These are phyloP conservation scores for Napeogenes inachia DNA, from an alignment of 2,888 invertebrate genomes.

Conservation along the genomic window DNA sequence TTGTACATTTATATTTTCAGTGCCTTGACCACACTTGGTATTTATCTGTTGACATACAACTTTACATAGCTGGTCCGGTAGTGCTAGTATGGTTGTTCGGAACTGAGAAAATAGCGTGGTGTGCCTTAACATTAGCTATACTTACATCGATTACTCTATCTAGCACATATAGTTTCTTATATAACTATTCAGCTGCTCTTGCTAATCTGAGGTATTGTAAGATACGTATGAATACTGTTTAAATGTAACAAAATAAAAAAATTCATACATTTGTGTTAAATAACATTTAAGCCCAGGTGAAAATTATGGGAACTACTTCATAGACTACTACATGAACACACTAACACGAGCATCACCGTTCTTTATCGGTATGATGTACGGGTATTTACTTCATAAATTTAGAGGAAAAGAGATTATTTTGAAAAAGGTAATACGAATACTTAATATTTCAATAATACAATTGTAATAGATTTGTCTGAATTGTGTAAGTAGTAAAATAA, in stretches of 20 bases:
- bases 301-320: slow-evolving; percentile 30
- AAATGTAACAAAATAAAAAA: no score
- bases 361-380: slow-evolving; percentile 44
- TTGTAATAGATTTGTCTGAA: no score
- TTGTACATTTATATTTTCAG: slow-evolving; percentile 34
- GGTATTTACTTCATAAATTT: slow-evolving; percentile 60
- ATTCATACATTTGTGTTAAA: no score
- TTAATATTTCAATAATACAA: slow-evolving; percentile 1
- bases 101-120: slow-evolving; percentile 28
- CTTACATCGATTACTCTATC: slow-evolving; percentile 35
- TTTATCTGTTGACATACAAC: slow-evolving; percentile 40
- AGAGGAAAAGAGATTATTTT: slow-evolving; percentile 29
- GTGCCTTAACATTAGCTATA: slow-evolving; percentile 23
- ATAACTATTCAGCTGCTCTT: slow-evolving; percentile 48
- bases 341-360: slow-evolving; percentile 48
- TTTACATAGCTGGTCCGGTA: slow-evolving; percentile 37
- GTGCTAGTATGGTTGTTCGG: slow-evolving; percentile 37
- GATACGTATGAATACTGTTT: not conserved
- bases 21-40: slow-evolving; percentile 49
- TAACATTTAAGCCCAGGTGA: slow-evolving; percentile 21
- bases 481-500: no score
- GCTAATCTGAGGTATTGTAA: slow-evolving; percentile 43
- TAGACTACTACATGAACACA: slow-evolving; percentile 48
- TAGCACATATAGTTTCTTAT: slow-evolving; percentile 50
- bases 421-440: slow-evolving; percentile 32